A percentile compares a stretch with the other conserved stretches of the same genome.
These are phyloP conservation scores for Brachystomella parvula DNA, from an alignment of 1,140 invertebrate genomes.

Conservation along the genomic window DNA sequence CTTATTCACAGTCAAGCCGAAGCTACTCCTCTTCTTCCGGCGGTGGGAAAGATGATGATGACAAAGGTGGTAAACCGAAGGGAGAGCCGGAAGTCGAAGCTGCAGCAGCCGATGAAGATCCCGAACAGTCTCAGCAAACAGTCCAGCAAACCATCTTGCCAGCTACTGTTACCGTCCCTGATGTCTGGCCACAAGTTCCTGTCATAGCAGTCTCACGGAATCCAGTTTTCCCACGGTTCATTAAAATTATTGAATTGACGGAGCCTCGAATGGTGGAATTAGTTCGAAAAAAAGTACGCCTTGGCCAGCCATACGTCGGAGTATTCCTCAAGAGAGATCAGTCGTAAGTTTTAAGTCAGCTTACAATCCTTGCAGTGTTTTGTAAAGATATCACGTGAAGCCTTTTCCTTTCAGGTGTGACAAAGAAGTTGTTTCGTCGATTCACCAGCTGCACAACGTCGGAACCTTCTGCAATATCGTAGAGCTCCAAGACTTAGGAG, in stretches of 20 bases:
- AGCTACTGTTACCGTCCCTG: constrained; percentile 87
- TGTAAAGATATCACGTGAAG: neutral
- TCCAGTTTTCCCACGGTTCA: constrained; percentile 96
- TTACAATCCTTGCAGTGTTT: constrained; percentile 8
- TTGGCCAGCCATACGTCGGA: constrained; percentile 95
- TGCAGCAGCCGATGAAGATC: neutral
- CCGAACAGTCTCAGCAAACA: neutral
- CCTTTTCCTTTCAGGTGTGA: constrained; percentile 55
- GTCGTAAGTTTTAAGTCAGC: constrained; percentile 52
- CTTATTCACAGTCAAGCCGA: neutral
- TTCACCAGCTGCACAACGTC: constrained; percentile 81
- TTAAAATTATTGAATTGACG: constrained; percentile 90
- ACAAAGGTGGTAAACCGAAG: constrained; percentile 9
- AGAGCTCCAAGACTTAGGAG: constrained; percentile 91
- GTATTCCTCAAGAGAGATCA: constrained; percentile 92
- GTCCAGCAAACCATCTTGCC: constrained; percentile 45
- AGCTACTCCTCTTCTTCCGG: neutral
- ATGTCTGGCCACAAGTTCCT: constrained; percentile 91
- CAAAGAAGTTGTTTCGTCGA: constrained; percentile 71
- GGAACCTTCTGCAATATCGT: constrained; percentile 98
- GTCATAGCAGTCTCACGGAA: constrained; percentile 88
- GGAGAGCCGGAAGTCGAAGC: neutral
- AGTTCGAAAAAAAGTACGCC: constrained; percentile 83
- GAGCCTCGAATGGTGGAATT: constrained; percentile 83
- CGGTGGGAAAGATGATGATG: constrained; percentile 13